Conservation (phyloP, 2,888 invertebrate genomes). For the Acanthosoma haemorrhoidale region DNA sequence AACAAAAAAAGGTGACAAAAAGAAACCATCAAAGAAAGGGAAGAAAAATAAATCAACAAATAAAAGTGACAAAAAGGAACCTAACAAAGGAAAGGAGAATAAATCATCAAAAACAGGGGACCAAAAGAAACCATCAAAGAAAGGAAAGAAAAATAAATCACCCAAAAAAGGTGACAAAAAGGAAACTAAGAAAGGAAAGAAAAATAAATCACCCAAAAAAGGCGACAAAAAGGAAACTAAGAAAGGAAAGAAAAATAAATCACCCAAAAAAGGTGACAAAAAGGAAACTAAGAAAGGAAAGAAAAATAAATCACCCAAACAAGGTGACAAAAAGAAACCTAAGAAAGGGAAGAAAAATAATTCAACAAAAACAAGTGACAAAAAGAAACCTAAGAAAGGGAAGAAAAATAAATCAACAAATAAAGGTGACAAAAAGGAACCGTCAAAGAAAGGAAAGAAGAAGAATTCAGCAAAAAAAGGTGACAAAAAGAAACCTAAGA, state of each 20-base stretch:
- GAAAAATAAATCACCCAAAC: conserved; percentile 8
- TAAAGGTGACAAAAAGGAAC: no score
- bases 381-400: not conserved
- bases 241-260: conserved; percentile 20
- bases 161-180: not conserved
- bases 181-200: not conserved
- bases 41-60: not conserved
- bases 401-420: not conserved
- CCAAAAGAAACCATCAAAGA: no score
- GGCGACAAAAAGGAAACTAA: not conserved
- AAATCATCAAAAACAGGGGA: not conserved
- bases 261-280: not conserved
- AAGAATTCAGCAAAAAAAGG: no score
- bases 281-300: conserved; percentile 30
- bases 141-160: not conserved
- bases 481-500: not conserved
- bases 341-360: conserved; percentile 5
- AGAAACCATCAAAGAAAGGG: not conserved
- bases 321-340: not conserved
- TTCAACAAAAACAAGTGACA: not conserved
- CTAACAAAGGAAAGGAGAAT: not conserved
- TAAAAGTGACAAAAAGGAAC: conserved; percentile 2
- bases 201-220: not conserved
- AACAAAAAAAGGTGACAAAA: not conserved
- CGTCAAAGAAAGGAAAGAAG: not conserved